phyloP scores from a whole-genome alignment of 2,113 vertebrate species.

The Entosphenus tridentatus region DNA sequence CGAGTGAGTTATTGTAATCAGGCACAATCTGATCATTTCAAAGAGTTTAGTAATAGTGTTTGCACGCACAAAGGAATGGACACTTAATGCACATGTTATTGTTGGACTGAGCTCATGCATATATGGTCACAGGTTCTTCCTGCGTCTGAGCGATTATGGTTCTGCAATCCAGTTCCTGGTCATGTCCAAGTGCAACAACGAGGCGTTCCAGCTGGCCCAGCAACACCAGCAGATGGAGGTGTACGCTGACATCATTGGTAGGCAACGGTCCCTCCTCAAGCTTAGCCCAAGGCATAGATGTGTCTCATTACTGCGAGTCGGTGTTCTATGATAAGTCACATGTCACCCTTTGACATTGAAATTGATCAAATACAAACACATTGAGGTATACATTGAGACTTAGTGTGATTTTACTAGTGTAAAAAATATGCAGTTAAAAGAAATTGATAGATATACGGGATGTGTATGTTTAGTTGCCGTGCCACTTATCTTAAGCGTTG shows the following conservation, averaged over 20 bases:
- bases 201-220: conserved; percentile 87
- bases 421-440: too few relatives aligned
- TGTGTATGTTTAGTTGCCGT: too few relatives aligned
- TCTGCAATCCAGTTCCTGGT: conserved; percentile 91
- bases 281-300: too few relatives aligned
- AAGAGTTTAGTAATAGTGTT: background rate
- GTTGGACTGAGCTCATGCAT: background rate
- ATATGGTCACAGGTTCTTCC: conserved; percentile 44
- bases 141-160: conserved; percentile 62
- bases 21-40: background rate
- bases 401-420: too few relatives aligned
- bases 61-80: background rate
- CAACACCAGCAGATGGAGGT: conserved; percentile 92
- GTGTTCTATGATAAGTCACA: too few relatives aligned
- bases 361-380: too few relatives aligned
- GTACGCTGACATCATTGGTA: conserved; percentile 84
- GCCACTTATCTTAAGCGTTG: too few relatives aligned
- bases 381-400: too few relatives aligned
- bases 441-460: too few relatives aligned
- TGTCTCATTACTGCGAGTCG: too few relatives aligned
- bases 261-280: conserved; percentile 13
- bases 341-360: too few relatives aligned
- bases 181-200: conserved; percentile 75
- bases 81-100: background rate
- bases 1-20: background rate